Evolutionary conservation across 2,797 vertebrate genomes (phyloP).

Genomic region (Novumbra hubbsi): DNA sequence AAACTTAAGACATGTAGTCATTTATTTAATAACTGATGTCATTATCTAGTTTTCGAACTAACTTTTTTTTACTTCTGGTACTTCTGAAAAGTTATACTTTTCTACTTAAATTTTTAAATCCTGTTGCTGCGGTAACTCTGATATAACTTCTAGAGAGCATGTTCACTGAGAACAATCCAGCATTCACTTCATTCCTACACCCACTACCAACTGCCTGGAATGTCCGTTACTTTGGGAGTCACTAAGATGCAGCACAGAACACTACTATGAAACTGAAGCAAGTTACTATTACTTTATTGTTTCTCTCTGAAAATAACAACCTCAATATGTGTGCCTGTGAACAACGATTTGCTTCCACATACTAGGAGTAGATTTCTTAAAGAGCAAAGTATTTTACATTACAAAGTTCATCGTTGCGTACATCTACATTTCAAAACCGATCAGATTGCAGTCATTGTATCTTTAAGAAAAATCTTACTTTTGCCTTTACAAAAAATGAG

Average conservation of each 20-base stretch:
- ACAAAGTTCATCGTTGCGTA: not conserved
- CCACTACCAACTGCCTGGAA: constrained; percentile 36
- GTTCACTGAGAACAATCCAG: constrained; percentile 27
- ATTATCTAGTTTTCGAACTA: no score
- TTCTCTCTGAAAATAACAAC: not conserved
- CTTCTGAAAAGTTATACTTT: constrained; percentile 11
- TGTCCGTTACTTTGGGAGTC: constrained; percentile 36
- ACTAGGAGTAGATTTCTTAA: not conserved
- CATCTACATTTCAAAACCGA: not conserved
- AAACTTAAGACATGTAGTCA: not conserved
- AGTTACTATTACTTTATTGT: not conserved
- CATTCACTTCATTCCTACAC: constrained; percentile 41
- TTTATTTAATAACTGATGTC: not conserved
- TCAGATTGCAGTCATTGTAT: no score
- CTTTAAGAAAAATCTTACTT: constrained; percentile 23
- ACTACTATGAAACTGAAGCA: constrained; percentile 23
- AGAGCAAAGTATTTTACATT: not conserved
- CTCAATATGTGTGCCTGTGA: not conserved
- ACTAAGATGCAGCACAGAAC: constrained; percentile 28
- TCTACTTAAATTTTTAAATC: no score
- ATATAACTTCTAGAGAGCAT: constrained; percentile 16
- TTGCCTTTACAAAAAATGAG: constrained; percentile 33
- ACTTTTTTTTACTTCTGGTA: not conserved
- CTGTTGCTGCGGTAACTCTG: constrained; percentile 26
- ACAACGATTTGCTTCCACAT: constrained; percentile 1